These are phyloP conservation scores for Tortricodes alternella DNA, from an alignment of 2,888 invertebrate species.

Conservation along the genomic window DNA sequence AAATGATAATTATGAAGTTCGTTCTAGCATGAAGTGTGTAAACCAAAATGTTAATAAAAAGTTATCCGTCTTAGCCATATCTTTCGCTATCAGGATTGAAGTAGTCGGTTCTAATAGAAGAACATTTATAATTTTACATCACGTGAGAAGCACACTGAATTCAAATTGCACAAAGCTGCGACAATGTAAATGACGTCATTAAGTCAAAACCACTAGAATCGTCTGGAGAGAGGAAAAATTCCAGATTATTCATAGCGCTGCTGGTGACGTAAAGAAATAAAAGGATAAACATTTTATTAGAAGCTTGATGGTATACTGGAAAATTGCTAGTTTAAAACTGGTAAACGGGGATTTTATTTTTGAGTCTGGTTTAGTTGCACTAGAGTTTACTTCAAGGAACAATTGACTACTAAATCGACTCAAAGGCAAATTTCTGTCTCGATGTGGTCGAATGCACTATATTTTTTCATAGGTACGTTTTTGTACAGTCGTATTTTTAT, in stretches of 20 bases:
- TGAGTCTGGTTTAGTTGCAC: too few relatives aligned
- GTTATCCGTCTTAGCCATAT: background rate
- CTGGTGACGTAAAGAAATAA: background rate
- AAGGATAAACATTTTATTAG: background rate
- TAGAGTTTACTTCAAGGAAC: too few relatives aligned
- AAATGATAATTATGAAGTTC: too few relatives aligned
- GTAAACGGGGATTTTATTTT: too few relatives aligned
- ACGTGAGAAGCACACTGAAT: background rate
- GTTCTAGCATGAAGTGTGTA: too few relatives aligned
- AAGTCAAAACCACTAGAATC: background rate
- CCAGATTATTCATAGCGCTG: background rate
- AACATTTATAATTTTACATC: background rate
- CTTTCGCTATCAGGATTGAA: background rate
- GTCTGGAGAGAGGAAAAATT: background rate
- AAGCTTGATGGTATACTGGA: background rate
- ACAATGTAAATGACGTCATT: background rate
- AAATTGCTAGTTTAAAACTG: background rate
- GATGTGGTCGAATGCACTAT: too few relatives aligned
- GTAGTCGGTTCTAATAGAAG: background rate
- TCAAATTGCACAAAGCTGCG: background rate
- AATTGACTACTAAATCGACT: too few relatives aligned
- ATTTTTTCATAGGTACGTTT: too few relatives aligned
- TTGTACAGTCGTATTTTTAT: too few relatives aligned
- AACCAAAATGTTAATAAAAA: background rate
- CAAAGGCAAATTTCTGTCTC: too few relatives aligned